Base-by-base conservation (phyloP, 2,797 vertebrate genomes). In the Poecilia wingei region DNA sequence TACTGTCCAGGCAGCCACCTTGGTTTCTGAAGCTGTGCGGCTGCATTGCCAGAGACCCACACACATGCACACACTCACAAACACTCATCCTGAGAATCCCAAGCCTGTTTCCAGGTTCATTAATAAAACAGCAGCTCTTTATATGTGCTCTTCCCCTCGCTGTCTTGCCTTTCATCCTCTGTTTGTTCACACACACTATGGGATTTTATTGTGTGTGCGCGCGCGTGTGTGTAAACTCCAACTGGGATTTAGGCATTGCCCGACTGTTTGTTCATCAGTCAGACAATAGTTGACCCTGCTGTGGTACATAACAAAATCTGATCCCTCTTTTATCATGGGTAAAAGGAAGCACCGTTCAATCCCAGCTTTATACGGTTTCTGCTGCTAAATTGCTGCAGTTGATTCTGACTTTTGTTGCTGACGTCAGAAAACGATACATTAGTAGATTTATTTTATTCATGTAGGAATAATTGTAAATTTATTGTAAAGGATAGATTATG, bases 111-210 rank as follows among this genome's bases (percentile, higher is more conserved):
- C 94, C 93, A 94, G 90, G 81, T 95, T 95, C 95, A 96, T 96
- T 94, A 95, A 96, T 96, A 96, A 96, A 96, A 96, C 94, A 96
- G 92, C 87, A 93, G 89, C 91, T 94, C 92, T 95, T 95, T 94
- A 94, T 94, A 95, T 95, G 93, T 95, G 94, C 93, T 94, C 94
- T 95, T 93, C 93, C 92, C 88, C 88, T 94, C 68, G 90, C 93
- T 93, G 92, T 94, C 93, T 95, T 94, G 81, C 91, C 94, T 94
- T 96, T 95, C 93, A 95, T 94, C 91, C 91, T 91, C 89, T 93
- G 94, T 94, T 95, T 95, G 93, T 95, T 95, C 94, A 93, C 93
- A 94, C 90, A 93, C 93, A 91, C 93, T 90, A 89, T 91, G 93
- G 93, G 93, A 94, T 93, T 94, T 93, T 82, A 78, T 84, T 81